phyloP scores from a whole-genome alignment of 30 jellyfish, hydroid and myxozoan species.

The Aurelia aurita complex sp. Pacific region DNA sequence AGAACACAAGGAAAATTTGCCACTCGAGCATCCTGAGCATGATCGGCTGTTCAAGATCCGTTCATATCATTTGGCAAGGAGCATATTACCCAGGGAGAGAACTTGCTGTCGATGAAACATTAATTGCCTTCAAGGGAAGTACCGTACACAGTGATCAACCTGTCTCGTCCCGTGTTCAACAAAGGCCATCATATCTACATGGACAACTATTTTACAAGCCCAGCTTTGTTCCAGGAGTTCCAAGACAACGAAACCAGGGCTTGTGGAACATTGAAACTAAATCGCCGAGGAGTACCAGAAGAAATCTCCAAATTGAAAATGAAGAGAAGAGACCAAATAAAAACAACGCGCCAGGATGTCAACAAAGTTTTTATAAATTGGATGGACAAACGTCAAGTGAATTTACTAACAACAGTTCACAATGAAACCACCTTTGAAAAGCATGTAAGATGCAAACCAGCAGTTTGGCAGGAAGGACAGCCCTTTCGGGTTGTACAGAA shows the following conservation, averaged over 20 bases:
- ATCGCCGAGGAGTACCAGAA: background rate
- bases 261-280: background rate
- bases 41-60: too few species aligned
- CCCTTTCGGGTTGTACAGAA: too few species aligned
- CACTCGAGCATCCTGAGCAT: too few species aligned
- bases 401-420: background rate
- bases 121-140: too few species aligned
- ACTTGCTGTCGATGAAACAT: too few species aligned
- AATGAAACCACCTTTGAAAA: background rate
- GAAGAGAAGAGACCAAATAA: background rate
- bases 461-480: too few species aligned
- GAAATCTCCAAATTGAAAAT: background rate
- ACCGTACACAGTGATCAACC: background rate
- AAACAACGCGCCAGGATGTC: background rate
- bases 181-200: background rate
- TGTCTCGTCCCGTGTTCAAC: background rate
- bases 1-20: background rate
- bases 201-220: background rate
- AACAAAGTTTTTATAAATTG: background rate
- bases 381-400: background rate
- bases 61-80: too few species aligned
- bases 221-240: background rate
- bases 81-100: too few species aligned
- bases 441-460: background rate
- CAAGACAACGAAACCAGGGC: background rate